Evolutionary conservation across 53 echinoderm and acorn worm species (phyloP).

Genomic region (Actinopyga echinites): DNA sequence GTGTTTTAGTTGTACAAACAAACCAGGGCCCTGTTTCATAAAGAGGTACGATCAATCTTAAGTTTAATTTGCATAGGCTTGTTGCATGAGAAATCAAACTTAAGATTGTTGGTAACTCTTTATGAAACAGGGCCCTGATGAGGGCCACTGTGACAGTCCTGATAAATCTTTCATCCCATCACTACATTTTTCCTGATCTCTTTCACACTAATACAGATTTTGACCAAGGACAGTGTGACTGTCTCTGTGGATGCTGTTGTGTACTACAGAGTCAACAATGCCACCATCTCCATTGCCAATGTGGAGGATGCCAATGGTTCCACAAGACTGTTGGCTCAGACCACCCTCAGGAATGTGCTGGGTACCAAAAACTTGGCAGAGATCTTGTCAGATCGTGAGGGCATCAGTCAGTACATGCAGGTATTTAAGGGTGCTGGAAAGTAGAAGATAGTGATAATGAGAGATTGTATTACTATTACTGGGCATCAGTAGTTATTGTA

Average conservation of each 20-base stretch:
- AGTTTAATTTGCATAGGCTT: too few species aligned
- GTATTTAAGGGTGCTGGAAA: not conserved
- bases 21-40: too few species aligned
- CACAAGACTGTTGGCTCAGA: constrained; percentile 92
- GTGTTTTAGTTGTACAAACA: too few species aligned
- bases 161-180: not conserved
- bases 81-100: too few species aligned
- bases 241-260: constrained; percentile 97
- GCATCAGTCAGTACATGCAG: constrained; percentile 91
- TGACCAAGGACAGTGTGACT: constrained; percentile 90
- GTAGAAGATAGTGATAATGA: not conserved
- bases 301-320: constrained; percentile 93
- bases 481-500: too few species aligned
- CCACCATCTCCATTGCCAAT: constrained; percentile 89
- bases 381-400: constrained; percentile 82
- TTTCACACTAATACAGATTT: constrained; percentile 49
- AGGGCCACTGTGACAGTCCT: too few species aligned
- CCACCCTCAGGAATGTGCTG: constrained; percentile 92
- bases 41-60: too few species aligned
- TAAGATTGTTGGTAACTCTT: too few species aligned
- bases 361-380: constrained; percentile 95
- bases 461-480: not conserved
- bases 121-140: too few species aligned
- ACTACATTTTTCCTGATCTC: not conserved
- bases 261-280: constrained; percentile 93